These are phyloP conservation scores for Diorhabda carinulata DNA, from an alignment of 1,140 invertebrate species.

Conservation along the genomic window DNA sequence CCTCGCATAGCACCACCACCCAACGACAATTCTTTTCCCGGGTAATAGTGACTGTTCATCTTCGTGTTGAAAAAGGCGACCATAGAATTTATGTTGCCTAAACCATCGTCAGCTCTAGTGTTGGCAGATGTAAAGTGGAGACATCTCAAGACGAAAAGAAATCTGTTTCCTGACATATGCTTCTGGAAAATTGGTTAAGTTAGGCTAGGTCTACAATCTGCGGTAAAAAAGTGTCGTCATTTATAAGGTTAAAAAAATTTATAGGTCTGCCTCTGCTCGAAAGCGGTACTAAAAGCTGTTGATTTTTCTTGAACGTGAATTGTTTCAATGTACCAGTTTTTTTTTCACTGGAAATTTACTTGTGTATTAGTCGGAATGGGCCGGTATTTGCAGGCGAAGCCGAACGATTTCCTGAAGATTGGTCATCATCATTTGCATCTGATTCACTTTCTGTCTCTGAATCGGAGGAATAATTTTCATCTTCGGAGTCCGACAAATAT, in stretches of 20 bases:
- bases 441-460: slow-evolving; percentile 17
- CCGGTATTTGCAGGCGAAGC: slow-evolving; percentile 14
- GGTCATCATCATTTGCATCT: too few species aligned
- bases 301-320: too few species aligned
- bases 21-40: slow-evolving; percentile 21
- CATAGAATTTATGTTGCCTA: slow-evolving; percentile 21
- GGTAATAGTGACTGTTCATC: slow-evolving; percentile 20
- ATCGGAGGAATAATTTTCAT: slow-evolving; percentile 9
- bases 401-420: slow-evolving; percentile 10
- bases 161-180: slow-evolving; percentile 20
- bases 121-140: slow-evolving; percentile 19
- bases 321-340: neutral
- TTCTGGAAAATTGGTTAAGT: slow-evolving; percentile 19
- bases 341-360: too few species aligned
- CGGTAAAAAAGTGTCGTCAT: slow-evolving; percentile 19
- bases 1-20: slow-evolving; percentile 10
- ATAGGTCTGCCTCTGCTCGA: neutral
- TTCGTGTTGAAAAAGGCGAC: slow-evolving; percentile 22
- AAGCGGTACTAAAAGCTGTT: too few species aligned
- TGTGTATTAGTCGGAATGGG: neutral
- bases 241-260: slow-evolving; percentile 8
- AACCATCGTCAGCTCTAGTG: slow-evolving; percentile 4
- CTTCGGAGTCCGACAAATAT: slow-evolving; percentile 5
- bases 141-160: slow-evolving; percentile 18
- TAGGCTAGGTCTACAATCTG: neutral